These are phyloP conservation scores for Heterotis niloticus DNA, from an alignment of 2,113 vertebrate genomes.

Conservation along the genomic window DNA sequence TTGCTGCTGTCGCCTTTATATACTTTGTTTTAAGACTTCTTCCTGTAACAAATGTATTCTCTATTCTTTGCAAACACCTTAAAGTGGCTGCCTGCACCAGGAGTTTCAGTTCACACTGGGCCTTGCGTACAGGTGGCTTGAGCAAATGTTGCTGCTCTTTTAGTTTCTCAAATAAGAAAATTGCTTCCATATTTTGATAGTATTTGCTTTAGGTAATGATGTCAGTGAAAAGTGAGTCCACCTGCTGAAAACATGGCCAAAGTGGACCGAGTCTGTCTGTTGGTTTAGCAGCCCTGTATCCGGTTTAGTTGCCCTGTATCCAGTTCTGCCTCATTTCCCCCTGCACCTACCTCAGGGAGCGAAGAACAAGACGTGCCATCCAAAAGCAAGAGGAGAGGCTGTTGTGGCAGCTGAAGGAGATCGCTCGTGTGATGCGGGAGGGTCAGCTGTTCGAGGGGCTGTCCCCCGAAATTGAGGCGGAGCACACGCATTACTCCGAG, in stretches of 20 bases:
- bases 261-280: neutral
- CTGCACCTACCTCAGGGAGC: neutral
- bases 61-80: no score
- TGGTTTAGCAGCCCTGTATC: neutral
- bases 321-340: neutral
- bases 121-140: no score
- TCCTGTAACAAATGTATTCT: no score
- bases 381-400: constrained; percentile 82
- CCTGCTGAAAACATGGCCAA: no score
- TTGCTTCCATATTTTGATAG: no score
- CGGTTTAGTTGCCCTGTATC: neutral
- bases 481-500: constrained; percentile 79
- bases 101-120: no score
- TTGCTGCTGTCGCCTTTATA: neutral
- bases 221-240: no score
- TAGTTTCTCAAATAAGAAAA: no score
- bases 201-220: no score
- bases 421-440: constrained; percentile 91
- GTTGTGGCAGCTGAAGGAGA: constrained; percentile 85
- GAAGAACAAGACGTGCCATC: constrained; percentile 68
- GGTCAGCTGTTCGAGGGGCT: constrained; percentile 75
- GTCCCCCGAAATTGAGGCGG: constrained; percentile 72
- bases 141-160: no score
- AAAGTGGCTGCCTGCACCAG: no score
- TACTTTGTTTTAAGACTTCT: no score